A percentile compares a stretch with the other conserved stretches of the same genome.
Evolutionary conservation across 2,888 invertebrate genomes (phyloP).

Genomic region (Trimorus sp.): DNA sequence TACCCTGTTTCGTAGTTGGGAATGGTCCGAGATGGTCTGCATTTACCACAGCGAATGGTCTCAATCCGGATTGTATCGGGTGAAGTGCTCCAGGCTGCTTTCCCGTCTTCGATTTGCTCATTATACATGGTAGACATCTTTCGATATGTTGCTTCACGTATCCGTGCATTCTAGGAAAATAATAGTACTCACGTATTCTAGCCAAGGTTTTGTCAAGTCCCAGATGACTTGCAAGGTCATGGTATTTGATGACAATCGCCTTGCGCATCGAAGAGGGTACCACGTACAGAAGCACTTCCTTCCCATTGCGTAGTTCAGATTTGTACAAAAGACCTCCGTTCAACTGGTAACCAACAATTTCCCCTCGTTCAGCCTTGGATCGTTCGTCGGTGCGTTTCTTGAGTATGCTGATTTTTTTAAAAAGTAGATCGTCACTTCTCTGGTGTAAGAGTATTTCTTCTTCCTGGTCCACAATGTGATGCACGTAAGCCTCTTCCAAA

Average conservation of each 20-base stretch:
- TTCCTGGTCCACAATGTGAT: conserved; percentile 10
- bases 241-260: conserved; percentile 45
- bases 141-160: conserved; percentile 62
- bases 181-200: conserved; percentile 51
- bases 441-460: conserved; percentile 24
- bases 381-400: conserved; percentile 7
- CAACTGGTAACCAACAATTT: conserved; percentile 3
- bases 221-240: conserved; percentile 49
- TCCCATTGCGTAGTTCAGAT: conserved; percentile 3
- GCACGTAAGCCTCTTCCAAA: background rate
- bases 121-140: conserved; percentile 60
- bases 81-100: background rate
- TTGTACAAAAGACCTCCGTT: conserved; percentile 18
- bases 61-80: background rate
- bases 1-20: background rate
- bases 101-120: background rate
- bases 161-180: conserved; percentile 59
- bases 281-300: conserved; percentile 13
- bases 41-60: background rate
- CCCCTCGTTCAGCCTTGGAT: conserved; percentile 14
- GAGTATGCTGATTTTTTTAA: conserved; percentile 18
- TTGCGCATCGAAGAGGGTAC: conserved; percentile 31
- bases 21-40: conserved; percentile 9
- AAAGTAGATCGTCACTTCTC: conserved; percentile 13
- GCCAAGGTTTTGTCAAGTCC: conserved; percentile 50